phyloP scores from a whole-genome alignment of 1,140 invertebrate genomes.

The Pentalonia nigronervosa region DNA sequence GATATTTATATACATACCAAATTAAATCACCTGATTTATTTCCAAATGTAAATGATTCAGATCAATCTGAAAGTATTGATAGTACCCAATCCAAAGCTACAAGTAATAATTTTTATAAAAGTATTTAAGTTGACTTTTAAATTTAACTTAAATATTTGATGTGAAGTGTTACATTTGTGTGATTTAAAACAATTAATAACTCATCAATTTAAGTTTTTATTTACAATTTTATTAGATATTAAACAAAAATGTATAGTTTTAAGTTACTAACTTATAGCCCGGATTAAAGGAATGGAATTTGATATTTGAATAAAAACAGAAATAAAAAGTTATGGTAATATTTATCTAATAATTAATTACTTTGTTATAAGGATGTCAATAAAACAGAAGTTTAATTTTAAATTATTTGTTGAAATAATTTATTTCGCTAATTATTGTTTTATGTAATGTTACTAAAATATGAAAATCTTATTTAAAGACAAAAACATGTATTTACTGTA shows the following conservation, averaged over 20 bases:
- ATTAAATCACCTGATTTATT: constrained; percentile 59
- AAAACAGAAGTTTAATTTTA: neutral
- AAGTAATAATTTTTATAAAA: constrained; percentile 45
- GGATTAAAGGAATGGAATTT: neutral
- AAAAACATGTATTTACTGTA: neutral
- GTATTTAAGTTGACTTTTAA: neutral
- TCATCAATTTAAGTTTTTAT: neutral
- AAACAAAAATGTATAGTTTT: neutral
- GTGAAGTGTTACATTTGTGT: neutral
- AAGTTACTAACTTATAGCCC: neutral
- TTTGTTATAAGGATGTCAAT: neutral
- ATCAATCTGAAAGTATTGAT: constrained; percentile 60
- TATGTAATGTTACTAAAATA: neutral
- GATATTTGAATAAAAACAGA: neutral
- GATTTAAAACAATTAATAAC: neutral
- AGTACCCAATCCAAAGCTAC: constrained; percentile 63
- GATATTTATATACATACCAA: constrained; percentile 40
- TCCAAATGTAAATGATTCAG: constrained; percentile 59
- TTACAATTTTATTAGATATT: no score
- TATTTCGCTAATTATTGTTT: neutral
- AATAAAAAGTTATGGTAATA: neutral
- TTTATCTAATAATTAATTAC: neutral
- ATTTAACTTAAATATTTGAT: neutral
- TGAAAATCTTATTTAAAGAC: neutral
- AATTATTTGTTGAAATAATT: neutral